Conservation (phyloP, 2,888 invertebrate genomes). For the Trypoxylon attenuatum region DNA sequence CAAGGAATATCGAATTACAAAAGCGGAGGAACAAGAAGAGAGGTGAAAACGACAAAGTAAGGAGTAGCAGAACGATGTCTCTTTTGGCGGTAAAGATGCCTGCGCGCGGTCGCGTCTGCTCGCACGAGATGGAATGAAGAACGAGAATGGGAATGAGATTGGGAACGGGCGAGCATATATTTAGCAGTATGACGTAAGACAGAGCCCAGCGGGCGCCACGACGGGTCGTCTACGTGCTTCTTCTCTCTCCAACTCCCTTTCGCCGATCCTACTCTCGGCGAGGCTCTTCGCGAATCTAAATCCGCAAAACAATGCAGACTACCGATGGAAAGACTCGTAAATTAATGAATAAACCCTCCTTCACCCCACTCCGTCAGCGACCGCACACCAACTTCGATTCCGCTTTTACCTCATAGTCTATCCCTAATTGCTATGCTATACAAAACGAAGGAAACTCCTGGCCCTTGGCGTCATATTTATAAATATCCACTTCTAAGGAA, state of each 20-base stretch:
- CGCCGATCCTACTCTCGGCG: constrained; percentile 8
- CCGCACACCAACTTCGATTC: neutral
- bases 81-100: constrained; percentile 41
- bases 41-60: constrained; percentile 9
- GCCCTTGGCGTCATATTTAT: no score
- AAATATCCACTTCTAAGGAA: no score
- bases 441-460: no score
- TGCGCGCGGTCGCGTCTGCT: constrained; percentile 18
- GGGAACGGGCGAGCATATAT: constrained; percentile 59
- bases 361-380: no score
- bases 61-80: constrained; percentile 3
- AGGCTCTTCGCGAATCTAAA: neutral
- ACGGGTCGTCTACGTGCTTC: constrained; percentile 41
- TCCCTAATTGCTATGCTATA: neutral
- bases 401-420: neutral
- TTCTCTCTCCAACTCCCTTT: constrained; percentile 12
- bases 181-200: constrained; percentile 60
- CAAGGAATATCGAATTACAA: constrained; percentile 35
- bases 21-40: constrained; percentile 5
- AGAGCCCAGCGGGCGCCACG: constrained; percentile 57
- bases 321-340: neutral
- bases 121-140: constrained; percentile 50
- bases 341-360: neutral
- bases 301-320: constrained; percentile 4
- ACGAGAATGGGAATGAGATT: constrained; percentile 58